phyloP scores from a whole-genome alignment of 2,888 invertebrate genomes.

The Melanchra persicariae region DNA sequence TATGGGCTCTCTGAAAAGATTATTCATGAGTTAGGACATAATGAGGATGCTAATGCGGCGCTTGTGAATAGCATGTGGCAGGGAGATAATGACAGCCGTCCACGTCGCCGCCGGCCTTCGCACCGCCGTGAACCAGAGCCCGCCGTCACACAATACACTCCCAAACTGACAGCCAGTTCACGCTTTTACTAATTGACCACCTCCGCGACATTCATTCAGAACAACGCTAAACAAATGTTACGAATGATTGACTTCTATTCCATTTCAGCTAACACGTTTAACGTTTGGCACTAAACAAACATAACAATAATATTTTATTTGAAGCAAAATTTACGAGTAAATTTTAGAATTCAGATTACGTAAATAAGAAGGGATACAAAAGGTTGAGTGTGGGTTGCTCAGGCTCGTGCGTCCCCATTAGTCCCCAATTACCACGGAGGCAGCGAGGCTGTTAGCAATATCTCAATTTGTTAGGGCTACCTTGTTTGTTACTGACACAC shows the following conservation, averaged over 20 bases:
- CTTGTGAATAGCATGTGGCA: constrained; percentile 76
- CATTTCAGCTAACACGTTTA: constrained; percentile 77
- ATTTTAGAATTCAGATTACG: constrained; percentile 35
- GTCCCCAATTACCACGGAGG: constrained; percentile 3
- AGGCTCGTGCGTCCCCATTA: neutral
- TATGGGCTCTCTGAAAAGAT: constrained; percentile 76
- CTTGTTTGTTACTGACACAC: constrained; percentile 18
- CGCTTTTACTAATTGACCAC: constrained; percentile 89
- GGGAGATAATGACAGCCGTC: constrained; percentile 80
- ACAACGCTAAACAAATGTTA: constrained; percentile 80
- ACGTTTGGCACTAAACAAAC: constrained; percentile 71
- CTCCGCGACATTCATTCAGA: constrained; percentile 81
- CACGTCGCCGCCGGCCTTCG: constrained; percentile 83
- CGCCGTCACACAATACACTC: constrained; percentile 76
- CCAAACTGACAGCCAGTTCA: constrained; percentile 87
- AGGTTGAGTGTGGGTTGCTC: constrained; percentile 5
- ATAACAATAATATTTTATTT: constrained; percentile 73
- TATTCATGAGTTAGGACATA: constrained; percentile 84
- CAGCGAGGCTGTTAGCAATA: constrained; percentile 14
- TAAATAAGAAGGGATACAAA: constrained; percentile 18
- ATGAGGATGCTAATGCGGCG: constrained; percentile 85
- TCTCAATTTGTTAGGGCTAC: constrained; percentile 21
- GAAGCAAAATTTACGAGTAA: constrained; percentile 55
- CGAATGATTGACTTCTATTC: constrained; percentile 82
- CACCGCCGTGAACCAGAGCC: constrained; percentile 78